Evolutionary conservation across 2,113 vertebrate species (phyloP).

Genomic region (Oncorhynchus tshawytscha): DNA sequence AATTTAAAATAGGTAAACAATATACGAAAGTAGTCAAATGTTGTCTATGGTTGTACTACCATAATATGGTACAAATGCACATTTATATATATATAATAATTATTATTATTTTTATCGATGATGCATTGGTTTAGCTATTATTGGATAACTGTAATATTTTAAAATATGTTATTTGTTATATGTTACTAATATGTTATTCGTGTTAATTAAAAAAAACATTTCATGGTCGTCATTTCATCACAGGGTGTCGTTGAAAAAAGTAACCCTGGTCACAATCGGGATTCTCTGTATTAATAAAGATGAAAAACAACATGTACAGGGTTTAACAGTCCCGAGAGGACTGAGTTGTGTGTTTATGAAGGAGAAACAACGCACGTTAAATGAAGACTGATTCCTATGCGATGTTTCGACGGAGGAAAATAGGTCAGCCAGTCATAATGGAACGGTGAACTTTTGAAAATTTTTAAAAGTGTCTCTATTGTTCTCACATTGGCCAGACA

Average conservation of each 20-base stretch:
- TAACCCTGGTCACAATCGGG: no score
- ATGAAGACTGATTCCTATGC: slow-evolving; percentile 56
- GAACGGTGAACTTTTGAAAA: slow-evolving; percentile 72
- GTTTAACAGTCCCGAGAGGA: not conserved
- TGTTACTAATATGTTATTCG: no score
- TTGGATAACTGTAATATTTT: not conserved
- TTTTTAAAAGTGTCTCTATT: slow-evolving; percentile 42
- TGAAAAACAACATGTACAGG: not conserved
- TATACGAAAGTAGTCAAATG: not conserved
- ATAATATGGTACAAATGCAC: not conserved
- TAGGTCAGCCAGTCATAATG: slow-evolving; percentile 71
- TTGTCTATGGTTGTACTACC: not conserved
- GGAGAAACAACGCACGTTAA: slow-evolving; percentile 7
- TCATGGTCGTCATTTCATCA: not conserved
- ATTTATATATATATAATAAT: not conserved
- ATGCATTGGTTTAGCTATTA: not conserved
- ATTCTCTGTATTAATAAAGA: no score
- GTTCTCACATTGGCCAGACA: slow-evolving; percentile 27
- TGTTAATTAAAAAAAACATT: not conserved
- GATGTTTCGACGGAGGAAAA: slow-evolving; percentile 59
- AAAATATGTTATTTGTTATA: not conserved
- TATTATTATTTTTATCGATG: not conserved
- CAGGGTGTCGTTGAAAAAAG: no score
- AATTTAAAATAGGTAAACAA: not conserved
- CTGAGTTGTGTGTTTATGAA: slow-evolving; percentile 22